Conservation (phyloP, 2,888 invertebrate genomes). For the Mystacides longicornis region DNA sequence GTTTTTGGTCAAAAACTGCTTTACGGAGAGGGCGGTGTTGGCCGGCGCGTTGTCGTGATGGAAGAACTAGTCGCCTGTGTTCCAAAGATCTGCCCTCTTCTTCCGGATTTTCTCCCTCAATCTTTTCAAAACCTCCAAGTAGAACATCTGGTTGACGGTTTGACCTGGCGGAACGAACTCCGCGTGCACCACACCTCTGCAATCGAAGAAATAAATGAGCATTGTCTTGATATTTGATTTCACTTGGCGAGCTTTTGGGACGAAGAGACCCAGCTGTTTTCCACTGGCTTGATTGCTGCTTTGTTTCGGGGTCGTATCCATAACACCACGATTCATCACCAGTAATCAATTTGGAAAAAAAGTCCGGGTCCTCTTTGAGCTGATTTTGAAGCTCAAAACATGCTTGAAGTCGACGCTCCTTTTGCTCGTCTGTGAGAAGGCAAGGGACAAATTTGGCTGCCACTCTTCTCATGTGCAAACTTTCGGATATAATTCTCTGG, state of each 20-base stretch:
- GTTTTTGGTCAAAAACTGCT: not conserved
- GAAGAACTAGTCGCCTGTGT: slow-evolving; percentile 26
- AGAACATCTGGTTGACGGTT: too few relatives aligned
- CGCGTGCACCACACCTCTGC: slow-evolving; percentile 1
- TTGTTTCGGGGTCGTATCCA: slow-evolving; percentile 15
- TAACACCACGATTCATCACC: slow-evolving; percentile 24
- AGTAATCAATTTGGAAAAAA: slow-evolving; percentile 25
- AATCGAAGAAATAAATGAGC: slow-evolving; percentile 8
- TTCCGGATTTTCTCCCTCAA: too few relatives aligned
- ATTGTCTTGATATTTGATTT: not conserved
- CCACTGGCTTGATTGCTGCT: slow-evolving; percentile 25
- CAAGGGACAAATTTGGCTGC: slow-evolving; percentile 5
- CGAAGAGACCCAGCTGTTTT: slow-evolving; percentile 14
- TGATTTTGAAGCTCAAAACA: too few relatives aligned
- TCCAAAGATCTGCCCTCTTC: too few relatives aligned
- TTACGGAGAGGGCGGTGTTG: slow-evolving; percentile 13
- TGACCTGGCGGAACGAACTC: slow-evolving; percentile 2
- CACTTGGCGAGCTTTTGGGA: slow-evolving; percentile 5
- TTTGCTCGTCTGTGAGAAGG: too few relatives aligned
- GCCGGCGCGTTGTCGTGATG: slow-evolving; percentile 24
- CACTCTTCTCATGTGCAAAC: slow-evolving; percentile 1
- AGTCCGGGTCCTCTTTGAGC: too few relatives aligned
- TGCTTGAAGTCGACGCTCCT: not conserved
- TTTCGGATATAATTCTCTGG: not conserved
- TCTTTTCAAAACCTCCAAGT: too few relatives aligned